Evolutionary conservation across 2,888 invertebrate genomes (phyloP), one percentile per base, ranked within the genome.

Genomic region (Choristoneura rosaceana): DNA sequence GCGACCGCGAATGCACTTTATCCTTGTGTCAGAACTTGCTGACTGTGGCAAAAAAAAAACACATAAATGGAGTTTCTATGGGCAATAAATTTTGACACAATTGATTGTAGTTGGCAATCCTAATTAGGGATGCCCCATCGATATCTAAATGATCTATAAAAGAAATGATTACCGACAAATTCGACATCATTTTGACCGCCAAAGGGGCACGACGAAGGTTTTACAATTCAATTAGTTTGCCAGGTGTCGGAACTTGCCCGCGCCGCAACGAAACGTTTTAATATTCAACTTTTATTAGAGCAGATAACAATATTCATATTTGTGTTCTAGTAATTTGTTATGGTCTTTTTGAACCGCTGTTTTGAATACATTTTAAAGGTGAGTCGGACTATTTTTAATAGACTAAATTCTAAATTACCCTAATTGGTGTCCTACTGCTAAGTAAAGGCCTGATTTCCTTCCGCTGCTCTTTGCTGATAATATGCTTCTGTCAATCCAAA

Each of bases 141-240:
- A 38, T 38, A 38, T 7, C 47, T 15, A 25, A 34, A 7, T 12
- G 34, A 9, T 9, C n/a, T 2, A 33, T 15, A 50, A 41, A 62
- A 50, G 34, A 59, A 59, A 33, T 50, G 47, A 64, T 64, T 50
- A 50, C 34, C 50, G 89, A 90, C 91, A 90, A 87, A 89, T 88
- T 89, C 85, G 78, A 90, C 89, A 88, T 88, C 87, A 84, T 85
- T 89, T 86, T 87, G 88, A 89, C 92, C 90, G 91, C 88, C 87
- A 87, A 89, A 55, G 89, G 90, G 92, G 90, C 92, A 91, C 41
- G 62, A 45, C 64, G 64, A 64, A 91, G 65, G 55, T 66, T 66
- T 66, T 66, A 93, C 93, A 93, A 92, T 93, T 93, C 92, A 93
- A 93, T 93, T 93, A 92, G 89, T 79, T 82, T 84, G 87, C 89